Evolutionary conservation across 2,797 vertebrate genomes (phyloP).

Genomic region (Anisognathus igniventris): DNA sequence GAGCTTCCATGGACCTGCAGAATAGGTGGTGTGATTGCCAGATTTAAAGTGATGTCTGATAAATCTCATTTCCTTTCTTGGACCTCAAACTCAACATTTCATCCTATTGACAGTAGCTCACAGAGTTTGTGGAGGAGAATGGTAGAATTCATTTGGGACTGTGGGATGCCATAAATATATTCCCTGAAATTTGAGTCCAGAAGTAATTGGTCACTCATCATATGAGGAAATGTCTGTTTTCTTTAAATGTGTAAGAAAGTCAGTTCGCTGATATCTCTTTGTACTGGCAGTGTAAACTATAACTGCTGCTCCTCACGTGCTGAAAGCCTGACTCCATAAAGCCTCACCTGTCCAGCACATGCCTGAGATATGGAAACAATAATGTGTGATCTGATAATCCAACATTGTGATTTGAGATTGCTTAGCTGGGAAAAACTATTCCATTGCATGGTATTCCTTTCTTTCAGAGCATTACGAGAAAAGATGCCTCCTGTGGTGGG

Average conservation of each 20-base stretch:
- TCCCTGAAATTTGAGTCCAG: background rate
- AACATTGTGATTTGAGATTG: background rate
- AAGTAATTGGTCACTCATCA: background rate
- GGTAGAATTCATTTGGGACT: background rate
- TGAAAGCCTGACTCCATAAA: background rate
- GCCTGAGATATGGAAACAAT: background rate
- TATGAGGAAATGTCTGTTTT: background rate
- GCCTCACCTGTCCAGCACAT: background rate
- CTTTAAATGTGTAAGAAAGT: background rate
- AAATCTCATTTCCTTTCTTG: background rate
- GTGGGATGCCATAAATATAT: background rate
- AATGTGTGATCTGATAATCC: background rate
- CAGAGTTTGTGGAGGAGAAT: background rate
- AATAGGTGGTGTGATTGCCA: background rate
- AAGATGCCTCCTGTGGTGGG: constrained; percentile 83
- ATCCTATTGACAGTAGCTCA: background rate
- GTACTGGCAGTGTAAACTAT: background rate
- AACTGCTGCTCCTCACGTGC: background rate
- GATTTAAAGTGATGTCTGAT: background rate
- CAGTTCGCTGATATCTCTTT: background rate
- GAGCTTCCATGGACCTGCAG: background rate
- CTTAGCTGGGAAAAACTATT: background rate
- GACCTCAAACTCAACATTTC: background rate
- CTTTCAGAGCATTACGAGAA: constrained; percentile 81
- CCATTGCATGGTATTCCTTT: background rate